These are phyloP conservation scores for Polydrusus cervinus DNA, from an alignment of 2,888 invertebrate species.

Conservation along the genomic window DNA sequence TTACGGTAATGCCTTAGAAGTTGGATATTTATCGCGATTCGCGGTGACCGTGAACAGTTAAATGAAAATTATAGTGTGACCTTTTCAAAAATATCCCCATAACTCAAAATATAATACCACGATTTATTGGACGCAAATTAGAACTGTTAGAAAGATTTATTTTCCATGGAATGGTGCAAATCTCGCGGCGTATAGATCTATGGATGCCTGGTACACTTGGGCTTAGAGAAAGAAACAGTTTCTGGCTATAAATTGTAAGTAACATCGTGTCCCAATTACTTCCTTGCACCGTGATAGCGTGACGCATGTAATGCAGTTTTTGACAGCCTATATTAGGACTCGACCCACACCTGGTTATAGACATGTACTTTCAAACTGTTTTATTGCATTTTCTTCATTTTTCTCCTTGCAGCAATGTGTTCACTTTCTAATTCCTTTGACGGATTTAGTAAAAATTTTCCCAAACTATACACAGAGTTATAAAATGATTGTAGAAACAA, in stretches of 20 bases:
- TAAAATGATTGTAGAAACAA: too few species aligned
- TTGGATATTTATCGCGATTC: slow-evolving; percentile 58
- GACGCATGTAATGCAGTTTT: slow-evolving; percentile 68
- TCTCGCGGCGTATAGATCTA: slow-evolving; percentile 51
- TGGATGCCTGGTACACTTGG: slow-evolving; percentile 48
- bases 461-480: too few species aligned
- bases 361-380: slow-evolving; percentile 44
- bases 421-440: slow-evolving; percentile 32
- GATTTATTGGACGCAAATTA: slow-evolving; percentile 67
- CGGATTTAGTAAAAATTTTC: slow-evolving; percentile 10
- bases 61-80: slow-evolving; percentile 63
- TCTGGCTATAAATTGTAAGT: slow-evolving; percentile 68
- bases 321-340: slow-evolving; percentile 49
- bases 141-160: slow-evolving; percentile 66
- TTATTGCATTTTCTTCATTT: slow-evolving; percentile 33
- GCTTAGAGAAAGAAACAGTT: slow-evolving; percentile 50
- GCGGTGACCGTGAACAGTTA: slow-evolving; percentile 60
- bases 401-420: slow-evolving; percentile 19
- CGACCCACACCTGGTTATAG: slow-evolving; percentile 37
- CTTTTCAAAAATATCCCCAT: slow-evolving; percentile 64
- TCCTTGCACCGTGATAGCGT: slow-evolving; percentile 70
- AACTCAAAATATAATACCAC: slow-evolving; percentile 63
- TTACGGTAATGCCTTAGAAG: slow-evolving; percentile 55
- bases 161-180: slow-evolving; percentile 58
- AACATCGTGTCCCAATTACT: slow-evolving; percentile 72